Conservation (phyloP, 2,888 invertebrate species). For the Pardosa pseudoannulata region DNA sequence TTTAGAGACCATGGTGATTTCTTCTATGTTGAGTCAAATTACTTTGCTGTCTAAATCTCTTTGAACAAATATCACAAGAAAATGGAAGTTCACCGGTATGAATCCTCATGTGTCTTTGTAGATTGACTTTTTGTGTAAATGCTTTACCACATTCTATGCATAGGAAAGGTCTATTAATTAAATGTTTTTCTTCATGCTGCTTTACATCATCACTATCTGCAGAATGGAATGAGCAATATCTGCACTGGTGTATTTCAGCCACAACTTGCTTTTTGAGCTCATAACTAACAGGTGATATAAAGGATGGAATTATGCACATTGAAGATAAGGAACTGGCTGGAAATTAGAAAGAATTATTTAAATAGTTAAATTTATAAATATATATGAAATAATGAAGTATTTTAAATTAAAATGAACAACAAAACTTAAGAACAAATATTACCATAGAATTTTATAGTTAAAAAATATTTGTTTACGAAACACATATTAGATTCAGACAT, state of each 20-base stretch:
- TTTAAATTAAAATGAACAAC: too few relatives aligned
- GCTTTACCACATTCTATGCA: constrained; percentile 38
- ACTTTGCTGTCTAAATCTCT: constrained; percentile 34
- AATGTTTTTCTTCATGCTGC: constrained; percentile 8
- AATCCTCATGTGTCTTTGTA: constrained; percentile 46
- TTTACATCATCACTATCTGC: neutral
- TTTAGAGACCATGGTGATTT: constrained; percentile 16
- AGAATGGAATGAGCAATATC: constrained; percentile 14
- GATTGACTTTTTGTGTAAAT: constrained; percentile 48
- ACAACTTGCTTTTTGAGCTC: neutral
- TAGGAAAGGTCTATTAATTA: constrained; percentile 19
- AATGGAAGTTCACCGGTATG: constrained; percentile 51
- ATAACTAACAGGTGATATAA: neutral
- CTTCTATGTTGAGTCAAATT: constrained; percentile 28
- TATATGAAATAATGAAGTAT: too few relatives aligned
- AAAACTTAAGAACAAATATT: too few relatives aligned
- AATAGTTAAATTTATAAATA: neutral
- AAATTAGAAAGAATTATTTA: neutral
- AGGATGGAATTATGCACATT: neutral
- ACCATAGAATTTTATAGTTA: too few relatives aligned
- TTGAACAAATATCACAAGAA: constrained; percentile 26
- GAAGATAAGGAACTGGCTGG: neutral
- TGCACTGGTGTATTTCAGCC: neutral
- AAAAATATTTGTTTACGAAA: too few relatives aligned
- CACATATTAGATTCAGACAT: too few relatives aligned